Conservation (phyloP, 2,113 vertebrate species). For the Sapajus apella region DNA sequence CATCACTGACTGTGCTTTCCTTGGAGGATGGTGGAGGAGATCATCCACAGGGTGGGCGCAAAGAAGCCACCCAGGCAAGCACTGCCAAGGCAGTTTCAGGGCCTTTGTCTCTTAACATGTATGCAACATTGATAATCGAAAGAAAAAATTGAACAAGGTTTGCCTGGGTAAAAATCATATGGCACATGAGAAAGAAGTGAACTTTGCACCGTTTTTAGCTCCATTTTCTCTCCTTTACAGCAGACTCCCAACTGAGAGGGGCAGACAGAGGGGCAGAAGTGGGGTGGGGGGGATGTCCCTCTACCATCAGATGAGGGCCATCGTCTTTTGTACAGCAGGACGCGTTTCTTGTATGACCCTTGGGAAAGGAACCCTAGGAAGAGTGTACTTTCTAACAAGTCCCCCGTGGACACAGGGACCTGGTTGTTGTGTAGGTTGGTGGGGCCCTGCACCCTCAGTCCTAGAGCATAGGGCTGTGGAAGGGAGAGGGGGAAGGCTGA, state of each 20-base stretch:
- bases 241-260: background rate
- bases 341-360: background rate
- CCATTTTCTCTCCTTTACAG: background rate
- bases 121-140: background rate
- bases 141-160: background rate
- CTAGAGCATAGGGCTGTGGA: background rate
- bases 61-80: background rate
- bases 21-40: background rate
- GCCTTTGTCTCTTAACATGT: background rate
- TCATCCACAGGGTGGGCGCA: background rate
- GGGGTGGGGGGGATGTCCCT: too few relatives aligned
- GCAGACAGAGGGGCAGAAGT: background rate
- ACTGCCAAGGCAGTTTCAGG: background rate
- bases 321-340: background rate
- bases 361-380: background rate
- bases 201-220: background rate
- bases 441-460: background rate
- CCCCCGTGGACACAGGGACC: background rate
- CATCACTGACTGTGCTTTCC: background rate
- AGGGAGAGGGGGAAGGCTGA: background rate
- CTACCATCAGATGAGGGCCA: too few relatives aligned
- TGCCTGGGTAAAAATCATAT: background rate
- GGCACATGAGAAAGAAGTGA: background rate
- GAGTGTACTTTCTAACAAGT: background rate
- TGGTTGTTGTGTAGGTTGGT: background rate